Percentiles rank a stretch among this genome's conserved stretches.
phyloP scores from a whole-genome alignment of 2,888 invertebrate genomes.

The Hipparchia semele region DNA sequence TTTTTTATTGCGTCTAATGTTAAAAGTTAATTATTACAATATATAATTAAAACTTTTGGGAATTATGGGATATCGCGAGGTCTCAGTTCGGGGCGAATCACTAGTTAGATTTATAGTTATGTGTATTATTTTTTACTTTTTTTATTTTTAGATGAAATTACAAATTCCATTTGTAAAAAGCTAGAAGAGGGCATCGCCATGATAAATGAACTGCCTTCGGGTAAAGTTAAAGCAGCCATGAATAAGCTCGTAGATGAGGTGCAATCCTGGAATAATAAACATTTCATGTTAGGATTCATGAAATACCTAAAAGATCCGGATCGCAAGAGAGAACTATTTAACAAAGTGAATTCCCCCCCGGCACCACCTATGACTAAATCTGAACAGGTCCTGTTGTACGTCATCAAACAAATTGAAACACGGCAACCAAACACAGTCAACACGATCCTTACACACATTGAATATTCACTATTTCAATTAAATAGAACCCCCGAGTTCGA shows the following conservation, averaged over 20 bases:
- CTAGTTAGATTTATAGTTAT: no score
- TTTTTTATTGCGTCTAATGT: no score
- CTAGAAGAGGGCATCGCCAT: conserved; percentile 54
- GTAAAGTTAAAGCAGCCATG: conserved; percentile 52
- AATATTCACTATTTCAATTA: conserved; percentile 65
- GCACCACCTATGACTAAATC: conserved; percentile 67
- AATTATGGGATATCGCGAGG: no score
- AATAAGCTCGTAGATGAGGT: conserved; percentile 58
- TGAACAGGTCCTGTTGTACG: conserved; percentile 67
- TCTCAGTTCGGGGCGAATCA: no score
- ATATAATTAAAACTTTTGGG: no score
- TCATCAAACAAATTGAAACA: conserved; percentile 55
- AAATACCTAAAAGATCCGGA: conserved; percentile 59
- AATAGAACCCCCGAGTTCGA: conserved; percentile 64
- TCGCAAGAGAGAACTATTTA: conserved; percentile 61
- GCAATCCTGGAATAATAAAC: conserved; percentile 49
- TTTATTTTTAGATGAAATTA: conserved; percentile 55
- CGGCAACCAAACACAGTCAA: conserved; percentile 51
- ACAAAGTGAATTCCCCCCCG: conserved; percentile 51
- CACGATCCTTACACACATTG: conserved; percentile 58
- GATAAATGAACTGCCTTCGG: conserved; percentile 50
- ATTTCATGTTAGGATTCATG: conserved; percentile 58
- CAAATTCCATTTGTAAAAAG: conserved; percentile 49
- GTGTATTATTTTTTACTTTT: neutral
- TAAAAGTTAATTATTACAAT: no score